phyloP scores from a whole-genome alignment of 2,888 invertebrate species.

The Plusia festucae region DNA sequence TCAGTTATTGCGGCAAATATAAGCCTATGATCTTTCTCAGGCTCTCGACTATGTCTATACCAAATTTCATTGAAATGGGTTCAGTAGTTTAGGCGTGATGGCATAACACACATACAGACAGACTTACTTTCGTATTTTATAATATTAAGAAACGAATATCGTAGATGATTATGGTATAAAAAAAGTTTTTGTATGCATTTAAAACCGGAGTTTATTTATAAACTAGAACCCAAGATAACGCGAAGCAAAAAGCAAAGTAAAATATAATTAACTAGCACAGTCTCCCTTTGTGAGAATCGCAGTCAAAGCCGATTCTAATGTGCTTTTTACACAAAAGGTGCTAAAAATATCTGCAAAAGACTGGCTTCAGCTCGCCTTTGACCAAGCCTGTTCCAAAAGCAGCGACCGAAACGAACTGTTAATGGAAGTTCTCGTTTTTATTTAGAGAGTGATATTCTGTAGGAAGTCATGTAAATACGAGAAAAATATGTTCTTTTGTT shows the following conservation, averaged over 20 bases:
- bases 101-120: too few relatives aligned
- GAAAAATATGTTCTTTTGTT: too few relatives aligned
- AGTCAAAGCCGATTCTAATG: constrained; percentile 25
- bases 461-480: not conserved
- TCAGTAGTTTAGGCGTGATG: too few relatives aligned
- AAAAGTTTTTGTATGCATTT: not conserved
- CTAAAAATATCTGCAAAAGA: constrained; percentile 13
- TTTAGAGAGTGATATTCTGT: not conserved
- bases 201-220: not conserved
- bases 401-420: not conserved
- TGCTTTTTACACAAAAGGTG: constrained; percentile 14
- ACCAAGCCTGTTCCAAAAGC: not conserved
- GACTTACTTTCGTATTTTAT: too few relatives aligned
- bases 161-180: too few relatives aligned
- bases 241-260: constrained; percentile 10
- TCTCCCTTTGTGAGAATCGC: constrained; percentile 19
- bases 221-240: not conserved
- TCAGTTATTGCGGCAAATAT: too few relatives aligned
- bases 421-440: not conserved
- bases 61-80: too few relatives aligned
- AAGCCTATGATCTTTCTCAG: too few relatives aligned
- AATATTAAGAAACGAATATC: too few relatives aligned
- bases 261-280: constrained; percentile 30
- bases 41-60: too few relatives aligned
- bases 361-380: not conserved